Percentiles rank a stretch among this genome's conserved stretches.
Conservation (phyloP, 2,113 vertebrate species). For the Myanophis thanlyinensis region DNA sequence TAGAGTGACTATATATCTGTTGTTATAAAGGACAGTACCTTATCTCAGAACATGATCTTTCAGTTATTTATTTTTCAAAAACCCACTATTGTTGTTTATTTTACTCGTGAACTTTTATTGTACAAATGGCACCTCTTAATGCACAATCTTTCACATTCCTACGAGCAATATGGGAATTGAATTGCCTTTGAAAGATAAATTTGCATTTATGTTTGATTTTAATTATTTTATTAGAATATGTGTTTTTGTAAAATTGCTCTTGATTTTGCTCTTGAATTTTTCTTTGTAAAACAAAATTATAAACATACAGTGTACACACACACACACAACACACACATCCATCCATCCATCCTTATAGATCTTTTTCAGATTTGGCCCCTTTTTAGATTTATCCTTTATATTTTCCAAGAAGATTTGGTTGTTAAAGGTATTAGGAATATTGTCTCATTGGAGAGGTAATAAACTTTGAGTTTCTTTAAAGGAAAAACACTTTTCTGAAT, state of each 20-base stretch:
- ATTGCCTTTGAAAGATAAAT: background rate
- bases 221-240: background rate
- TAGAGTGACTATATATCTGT: background rate
- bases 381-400: background rate
- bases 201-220: background rate
- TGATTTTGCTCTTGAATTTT: background rate
- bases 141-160: background rate
- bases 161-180: background rate
- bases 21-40: background rate
- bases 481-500: no score
- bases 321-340: no score
- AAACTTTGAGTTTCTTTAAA: background rate
- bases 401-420: background rate
- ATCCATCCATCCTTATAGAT: background rate
- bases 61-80: background rate
- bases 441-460: background rate
- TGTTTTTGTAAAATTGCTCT: background rate
- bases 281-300: background rate
- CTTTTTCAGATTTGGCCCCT: background rate
- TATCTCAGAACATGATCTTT: background rate
- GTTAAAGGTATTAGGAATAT: background rate
- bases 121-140: background rate
- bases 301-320: background rate
- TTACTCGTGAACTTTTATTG: background rate
- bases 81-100: background rate